Base-by-base conservation (phyloP, 2,888 invertebrate species). In the Schizotus pectinicornis region DNA sequence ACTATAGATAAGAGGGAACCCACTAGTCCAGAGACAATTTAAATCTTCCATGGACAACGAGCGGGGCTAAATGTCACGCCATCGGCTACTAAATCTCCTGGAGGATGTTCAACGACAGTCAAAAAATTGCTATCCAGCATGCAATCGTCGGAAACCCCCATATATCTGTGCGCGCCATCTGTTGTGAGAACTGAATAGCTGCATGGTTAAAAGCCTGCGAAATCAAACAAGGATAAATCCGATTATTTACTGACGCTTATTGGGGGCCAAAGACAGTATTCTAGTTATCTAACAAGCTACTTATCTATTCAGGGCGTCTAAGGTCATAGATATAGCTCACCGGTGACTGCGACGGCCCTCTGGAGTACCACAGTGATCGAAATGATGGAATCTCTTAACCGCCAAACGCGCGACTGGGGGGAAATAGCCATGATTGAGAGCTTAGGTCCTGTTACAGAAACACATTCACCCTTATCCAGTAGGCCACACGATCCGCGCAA, bases 331-430 rank as follows among this genome's bases (percentile, higher is more conserved):
- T 77, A 78, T 77, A 74, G 74, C 74, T 78, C 77, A 77, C 73
- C 72, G 70, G 75, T 75, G 79, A 79, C 79, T 75, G 71, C 68
- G 77, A 80, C 76, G 74, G 75, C 77, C 76, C 80, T 79, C 80
- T 69, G 72, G 79, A 77, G 80, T 78, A 75, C 78, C 73, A 79
- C 78, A 77, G 72, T 78, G 79, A 79, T 79, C 79, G 77, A 75
- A 79, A 79, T 79, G 79, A 80, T 80, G 80, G 80, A 80, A 80
- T 80, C 79, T 80, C 76, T 79, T 79, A 80, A 79, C 79, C 79
- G 74, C 78, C 76, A 77, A 80, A 80, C 76, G 79, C 73, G 77
- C 79, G 73, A 70, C 79, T 77, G 71, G 80, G 80, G 80, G 77
- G 71, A 79, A 77, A 80, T 80, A 80, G 79, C 79, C 79, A 79